Conservation (phyloP, 2,888 invertebrate species). For the Lymantria monacha region DNA sequence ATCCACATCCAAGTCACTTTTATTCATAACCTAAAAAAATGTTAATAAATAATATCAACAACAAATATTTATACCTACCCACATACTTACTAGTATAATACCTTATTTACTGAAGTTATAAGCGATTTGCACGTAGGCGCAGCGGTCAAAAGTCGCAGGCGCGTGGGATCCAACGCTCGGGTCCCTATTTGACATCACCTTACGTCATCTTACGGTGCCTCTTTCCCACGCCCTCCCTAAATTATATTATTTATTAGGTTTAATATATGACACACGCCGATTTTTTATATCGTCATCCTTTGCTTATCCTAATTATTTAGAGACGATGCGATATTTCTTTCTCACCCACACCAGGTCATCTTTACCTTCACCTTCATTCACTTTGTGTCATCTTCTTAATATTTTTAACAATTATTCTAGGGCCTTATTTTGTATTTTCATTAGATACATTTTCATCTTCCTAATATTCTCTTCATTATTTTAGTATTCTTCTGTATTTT, state of each 20-base stretch:
- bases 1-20: too few species aligned
- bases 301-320: too few species aligned
- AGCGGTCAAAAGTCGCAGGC: constrained; percentile 37
- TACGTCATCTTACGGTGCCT: constrained; percentile 29
- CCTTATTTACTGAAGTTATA: constrained; percentile 22
- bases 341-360: too few species aligned
- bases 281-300: background rate
- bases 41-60: constrained; percentile 6
- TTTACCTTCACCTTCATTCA: too few species aligned
- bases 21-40: background rate
- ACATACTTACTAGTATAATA: background rate
- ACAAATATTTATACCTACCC: background rate
- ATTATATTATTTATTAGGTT: constrained; percentile 4
- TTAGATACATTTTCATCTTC: too few species aligned
- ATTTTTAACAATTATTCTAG: too few species aligned
- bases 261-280: background rate
- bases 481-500: too few species aligned
- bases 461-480: too few species aligned
- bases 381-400: too few species aligned
- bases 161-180: constrained; percentile 31
- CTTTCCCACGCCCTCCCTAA: constrained; percentile 32
- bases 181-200: constrained; percentile 25
- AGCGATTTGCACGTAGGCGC: constrained; percentile 36
- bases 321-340: too few species aligned
- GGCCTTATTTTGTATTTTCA: too few species aligned